Base-by-base conservation (phyloP, 2,888 invertebrate genomes). In the Pilophorus perplexus region DNA sequence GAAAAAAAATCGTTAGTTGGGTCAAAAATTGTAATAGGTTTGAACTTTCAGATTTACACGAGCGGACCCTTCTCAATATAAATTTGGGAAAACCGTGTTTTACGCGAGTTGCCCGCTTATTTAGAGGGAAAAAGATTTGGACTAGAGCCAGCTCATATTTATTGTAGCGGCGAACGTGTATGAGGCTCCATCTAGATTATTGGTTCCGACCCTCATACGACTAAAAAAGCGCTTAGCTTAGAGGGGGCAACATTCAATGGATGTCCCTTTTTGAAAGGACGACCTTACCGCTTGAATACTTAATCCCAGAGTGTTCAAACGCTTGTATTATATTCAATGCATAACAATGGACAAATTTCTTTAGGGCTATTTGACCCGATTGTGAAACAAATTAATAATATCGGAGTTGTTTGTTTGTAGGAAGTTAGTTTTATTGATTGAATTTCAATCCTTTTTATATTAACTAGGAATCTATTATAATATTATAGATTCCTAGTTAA, bases 121-220 rank as follows among this genome's bases (percentile, higher is more conserved):
- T 59, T 59, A 23, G 59, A 59, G 16, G 42, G 42, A 16, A 40
- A 59, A 59, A 42, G 42, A 59, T 44, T 42, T 59, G 59, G 59
- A 59, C 42, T 20, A 20, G 59, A 14, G 42, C 59, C 59, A 59
- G 44, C 40, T 27, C 59, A 44, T 42, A 59, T 59, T 59, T 59
- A 59, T 59, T 42, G 40, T 25, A 33, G 59, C 40, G n/a, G 42
- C n/a, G 59, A 42, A 42, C 59, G 33, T 42, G 44, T 8, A 59
- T 59, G 59, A 40, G 59, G n/a, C 59, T 59, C 44, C 59, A 59
- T 59, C 59, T 59, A 59, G 59, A 59, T 59, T 59, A 59, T 59
- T 59, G 59, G 59, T 42, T 59, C 59, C 44, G 42, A 59, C 59
- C 59, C 59, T 59, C 44, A 25, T 23, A 20, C n/a, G 59, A 40